Percentiles rank a stretch among this genome's conserved stretches.
Evolutionary conservation across 2,113 vertebrate species (phyloP).

Genomic region (Pandion haliaetus): DNA sequence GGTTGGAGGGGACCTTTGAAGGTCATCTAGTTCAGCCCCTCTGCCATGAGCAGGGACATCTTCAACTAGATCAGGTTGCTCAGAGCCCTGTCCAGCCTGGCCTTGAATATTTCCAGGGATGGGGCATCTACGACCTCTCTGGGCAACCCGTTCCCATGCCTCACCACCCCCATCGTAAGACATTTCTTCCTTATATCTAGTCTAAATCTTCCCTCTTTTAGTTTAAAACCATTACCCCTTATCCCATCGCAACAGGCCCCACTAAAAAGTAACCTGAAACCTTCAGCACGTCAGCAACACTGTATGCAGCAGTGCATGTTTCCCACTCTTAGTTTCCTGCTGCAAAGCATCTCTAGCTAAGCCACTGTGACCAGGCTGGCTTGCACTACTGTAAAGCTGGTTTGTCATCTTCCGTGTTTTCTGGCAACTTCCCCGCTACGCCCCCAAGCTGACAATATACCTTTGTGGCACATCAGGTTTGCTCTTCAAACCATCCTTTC

Average conservation of each 20-base stretch:
- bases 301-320: fast-evolving
- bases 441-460: too few relatives aligned
- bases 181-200: background rate
- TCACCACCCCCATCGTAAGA: background rate
- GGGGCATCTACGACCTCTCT: background rate
- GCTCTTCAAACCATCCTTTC: background rate
- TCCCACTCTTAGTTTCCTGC: background rate
- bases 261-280: background rate
- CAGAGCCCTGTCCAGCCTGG: background rate
- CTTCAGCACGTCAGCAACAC: background rate
- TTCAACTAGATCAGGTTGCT: background rate
- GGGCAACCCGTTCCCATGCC: too few relatives aligned
- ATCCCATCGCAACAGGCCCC: too few relatives aligned
- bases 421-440: background rate
- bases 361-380: background rate
- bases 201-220: background rate
- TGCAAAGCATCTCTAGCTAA: background rate
- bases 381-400: background rate
- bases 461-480: background rate
- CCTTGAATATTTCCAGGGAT: background rate
- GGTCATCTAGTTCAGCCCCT: background rate
- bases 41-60: background rate
- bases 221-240: background rate
- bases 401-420: background rate
- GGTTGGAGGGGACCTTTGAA: background rate